phyloP scores from a whole-genome alignment of 2,888 invertebrate species.

The Gandaritis pyraliata region DNA sequence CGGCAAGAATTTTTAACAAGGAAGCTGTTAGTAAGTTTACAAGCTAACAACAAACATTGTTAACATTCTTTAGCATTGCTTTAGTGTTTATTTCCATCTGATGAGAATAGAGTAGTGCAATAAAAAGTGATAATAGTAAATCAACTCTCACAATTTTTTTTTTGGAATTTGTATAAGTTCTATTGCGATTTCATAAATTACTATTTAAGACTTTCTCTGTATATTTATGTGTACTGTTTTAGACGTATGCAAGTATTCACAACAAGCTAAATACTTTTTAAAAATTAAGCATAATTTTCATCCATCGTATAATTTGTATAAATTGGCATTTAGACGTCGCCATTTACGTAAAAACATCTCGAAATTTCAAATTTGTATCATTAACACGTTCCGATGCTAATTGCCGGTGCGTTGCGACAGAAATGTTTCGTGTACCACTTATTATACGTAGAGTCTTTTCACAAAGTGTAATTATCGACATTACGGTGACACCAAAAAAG shows the following conservation, averaged over 20 bases:
- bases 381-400: conserved; percentile 79
- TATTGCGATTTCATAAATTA: too few relatives aligned
- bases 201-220: background rate
- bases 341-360: conserved; percentile 59
- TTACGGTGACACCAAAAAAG: conserved; percentile 74
- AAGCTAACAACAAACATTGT: conserved; percentile 37
- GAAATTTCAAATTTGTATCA: conserved; percentile 70
- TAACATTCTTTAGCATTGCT: conserved; percentile 28
- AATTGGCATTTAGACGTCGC: conserved; percentile 44
- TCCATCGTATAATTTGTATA: conserved; percentile 36
- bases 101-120: background rate
- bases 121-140: background rate
- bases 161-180: too few relatives aligned
- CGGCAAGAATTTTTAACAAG: conserved; percentile 42
- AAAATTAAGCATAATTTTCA: conserved; percentile 7
- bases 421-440: conserved; percentile 76
- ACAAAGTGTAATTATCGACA: conserved; percentile 81
- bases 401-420: conserved; percentile 69
- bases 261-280: background rate
- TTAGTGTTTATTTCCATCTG: conserved; percentile 10
- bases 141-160: too few relatives aligned
- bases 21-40: conserved; percentile 32
- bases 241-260: background rate
- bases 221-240: background rate
- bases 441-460: conserved; percentile 71